phyloP scores from a whole-genome alignment of 2,888 invertebrate species.

The Synanthedon formicaeformis region DNA sequence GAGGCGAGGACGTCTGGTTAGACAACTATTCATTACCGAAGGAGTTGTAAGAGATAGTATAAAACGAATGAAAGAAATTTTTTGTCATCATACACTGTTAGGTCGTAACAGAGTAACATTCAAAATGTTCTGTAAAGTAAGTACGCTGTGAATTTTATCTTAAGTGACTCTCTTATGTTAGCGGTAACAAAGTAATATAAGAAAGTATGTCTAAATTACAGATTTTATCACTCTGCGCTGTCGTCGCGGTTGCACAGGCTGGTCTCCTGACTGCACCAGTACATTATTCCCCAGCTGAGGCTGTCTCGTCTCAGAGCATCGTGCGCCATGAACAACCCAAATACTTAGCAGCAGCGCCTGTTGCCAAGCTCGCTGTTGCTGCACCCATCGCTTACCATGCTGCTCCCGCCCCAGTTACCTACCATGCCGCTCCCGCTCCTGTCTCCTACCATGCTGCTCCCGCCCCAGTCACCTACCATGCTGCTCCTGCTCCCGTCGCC shows the following conservation, averaged over 20 bases:
- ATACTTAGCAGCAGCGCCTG: slow-evolving; percentile 10
- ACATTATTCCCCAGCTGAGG: slow-evolving; percentile 38
- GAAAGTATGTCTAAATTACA: slow-evolving; percentile 8
- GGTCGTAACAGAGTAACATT: slow-evolving; percentile 19
- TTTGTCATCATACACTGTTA: slow-evolving; percentile 18
- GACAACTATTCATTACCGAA: slow-evolving; percentile 3
- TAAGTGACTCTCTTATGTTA: no score
- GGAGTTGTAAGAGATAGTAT: background rate
- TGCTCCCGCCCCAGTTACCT: slow-evolving; percentile 22
- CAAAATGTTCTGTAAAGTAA: slow-evolving; percentile 48
- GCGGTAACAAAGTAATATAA: no score
- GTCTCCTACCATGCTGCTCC: slow-evolving; percentile 4
- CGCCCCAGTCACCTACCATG: no score
- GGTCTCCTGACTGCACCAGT: slow-evolving; percentile 43
- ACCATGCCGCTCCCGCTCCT: slow-evolving; percentile 17
- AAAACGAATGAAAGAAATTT: background rate
- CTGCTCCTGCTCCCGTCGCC: slow-evolving; percentile 11
- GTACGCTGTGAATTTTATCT: slow-evolving; percentile 9
- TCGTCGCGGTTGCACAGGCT: slow-evolving; percentile 39
- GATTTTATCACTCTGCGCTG: slow-evolving; percentile 33
- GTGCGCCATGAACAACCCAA: slow-evolving; percentile 41
- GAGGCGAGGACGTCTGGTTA: slow-evolving; percentile 27
- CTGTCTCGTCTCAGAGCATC: slow-evolving; percentile 44
- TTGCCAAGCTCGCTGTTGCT: slow-evolving; percentile 10
- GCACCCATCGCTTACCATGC: slow-evolving; percentile 14